These are phyloP conservation scores for Cryptoprocta ferox DNA, from an alignment of 2,797 vertebrate species.

Conservation along the genomic window DNA sequence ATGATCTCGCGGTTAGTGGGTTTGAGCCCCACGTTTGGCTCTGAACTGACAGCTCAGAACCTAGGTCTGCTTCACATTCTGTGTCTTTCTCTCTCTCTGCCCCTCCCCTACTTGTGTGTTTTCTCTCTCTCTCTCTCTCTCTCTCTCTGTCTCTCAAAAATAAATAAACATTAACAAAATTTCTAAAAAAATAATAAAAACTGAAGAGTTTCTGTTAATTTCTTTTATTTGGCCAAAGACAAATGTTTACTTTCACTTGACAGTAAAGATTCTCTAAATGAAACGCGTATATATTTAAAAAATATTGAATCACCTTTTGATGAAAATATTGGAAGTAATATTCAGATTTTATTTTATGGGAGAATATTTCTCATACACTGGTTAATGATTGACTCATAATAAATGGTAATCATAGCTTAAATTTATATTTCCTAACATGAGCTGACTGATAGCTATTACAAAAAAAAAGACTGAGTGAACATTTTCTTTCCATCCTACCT, in stretches of 20 bases:
- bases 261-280: neutral
- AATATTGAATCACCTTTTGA: neutral
- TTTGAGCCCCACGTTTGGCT: too few species aligned
- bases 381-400: neutral
- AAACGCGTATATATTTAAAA: neutral
- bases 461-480: neutral
- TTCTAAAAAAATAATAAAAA: too few species aligned
- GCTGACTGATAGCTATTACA: neutral
- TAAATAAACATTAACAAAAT: too few species aligned
- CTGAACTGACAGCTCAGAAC: too few species aligned
- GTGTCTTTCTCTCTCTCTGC: too few species aligned
- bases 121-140: too few species aligned
- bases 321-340: neutral
- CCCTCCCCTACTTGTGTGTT: too few species aligned
- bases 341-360: neutral
- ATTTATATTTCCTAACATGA: conserved; percentile 34
- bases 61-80: too few species aligned
- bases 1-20: too few species aligned
- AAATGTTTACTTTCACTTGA: neutral
- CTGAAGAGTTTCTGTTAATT: neutral
- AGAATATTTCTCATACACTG: neutral
- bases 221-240: neutral
- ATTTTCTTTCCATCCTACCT: neutral
- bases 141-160: too few species aligned
- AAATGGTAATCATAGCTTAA: neutral